phyloP scores from a whole-genome alignment of 2,888 invertebrate species.

The Caprella mutica region DNA sequence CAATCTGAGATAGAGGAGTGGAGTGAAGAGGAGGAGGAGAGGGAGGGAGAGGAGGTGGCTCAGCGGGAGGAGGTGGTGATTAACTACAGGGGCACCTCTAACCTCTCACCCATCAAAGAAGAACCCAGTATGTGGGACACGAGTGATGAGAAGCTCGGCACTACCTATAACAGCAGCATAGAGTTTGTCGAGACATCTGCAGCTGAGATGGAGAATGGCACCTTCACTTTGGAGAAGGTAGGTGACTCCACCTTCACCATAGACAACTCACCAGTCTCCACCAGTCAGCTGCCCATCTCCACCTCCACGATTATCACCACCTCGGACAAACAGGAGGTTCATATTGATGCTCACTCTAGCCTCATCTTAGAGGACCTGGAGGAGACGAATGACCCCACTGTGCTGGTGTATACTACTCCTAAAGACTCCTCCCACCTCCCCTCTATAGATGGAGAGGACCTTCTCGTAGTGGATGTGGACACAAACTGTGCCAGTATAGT shows the following conservation, averaged over 20 bases:
- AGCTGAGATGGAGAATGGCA: constrained; percentile 35
- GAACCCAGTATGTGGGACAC: constrained; percentile 40
- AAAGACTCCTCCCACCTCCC: constrained; percentile 3
- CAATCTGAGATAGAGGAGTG: not conserved
- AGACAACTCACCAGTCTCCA: too few relatives aligned
- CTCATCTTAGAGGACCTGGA: constrained; percentile 41
- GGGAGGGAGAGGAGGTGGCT: constrained; percentile 3
- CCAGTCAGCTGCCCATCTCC: not conserved
- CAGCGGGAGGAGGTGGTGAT: constrained; percentile 35
- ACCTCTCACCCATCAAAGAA: constrained; percentile 52
- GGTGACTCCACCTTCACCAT: constrained; percentile 24
- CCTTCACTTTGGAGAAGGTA: constrained; percentile 35
- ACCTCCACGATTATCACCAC: not conserved
- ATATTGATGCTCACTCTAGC: constrained; percentile 31
- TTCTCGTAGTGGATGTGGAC: constrained; percentile 45
- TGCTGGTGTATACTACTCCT: constrained; percentile 10
- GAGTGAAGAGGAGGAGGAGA: constrained; percentile 6
- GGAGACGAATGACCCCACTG: constrained; percentile 19
- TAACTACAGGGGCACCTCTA: constrained; percentile 47
- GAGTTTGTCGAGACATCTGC: constrained; percentile 23
- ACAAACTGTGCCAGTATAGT: constrained; percentile 44
- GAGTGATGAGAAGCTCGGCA: constrained; percentile 32
- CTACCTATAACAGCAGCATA: constrained; percentile 16
- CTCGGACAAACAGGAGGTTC: constrained; percentile 21
- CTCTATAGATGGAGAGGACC: constrained; percentile 38